phyloP scores from a whole-genome alignment of 2,888 invertebrate species.

The Adelphocoris suturalis region DNA sequence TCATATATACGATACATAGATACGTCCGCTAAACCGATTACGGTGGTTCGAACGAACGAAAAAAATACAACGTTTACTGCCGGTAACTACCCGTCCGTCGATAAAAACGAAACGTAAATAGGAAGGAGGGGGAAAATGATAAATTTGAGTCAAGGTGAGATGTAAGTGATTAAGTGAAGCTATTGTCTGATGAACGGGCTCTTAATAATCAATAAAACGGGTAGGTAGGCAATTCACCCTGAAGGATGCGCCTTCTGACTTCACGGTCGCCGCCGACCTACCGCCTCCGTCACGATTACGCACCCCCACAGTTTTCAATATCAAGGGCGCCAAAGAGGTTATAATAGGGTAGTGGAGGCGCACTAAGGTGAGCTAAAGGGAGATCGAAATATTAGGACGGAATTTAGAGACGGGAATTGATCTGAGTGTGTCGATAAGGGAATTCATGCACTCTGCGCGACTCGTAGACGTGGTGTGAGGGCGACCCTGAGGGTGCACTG shows the following conservation, averaged over 20 bases:
- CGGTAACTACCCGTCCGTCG: background rate
- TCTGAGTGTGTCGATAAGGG: too few relatives aligned
- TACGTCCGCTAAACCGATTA: background rate
- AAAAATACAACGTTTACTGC: background rate
- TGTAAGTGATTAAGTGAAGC: slow-evolving; percentile 53
- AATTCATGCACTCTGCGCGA: too few relatives aligned
- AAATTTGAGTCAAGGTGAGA: slow-evolving; percentile 57
- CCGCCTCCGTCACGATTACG: background rate
- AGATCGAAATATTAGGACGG: too few relatives aligned
- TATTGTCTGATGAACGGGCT: slow-evolving; percentile 49
- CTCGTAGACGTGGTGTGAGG: too few relatives aligned
- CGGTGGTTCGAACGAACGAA: background rate
- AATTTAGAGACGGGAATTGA: too few relatives aligned
- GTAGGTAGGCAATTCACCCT: background rate
- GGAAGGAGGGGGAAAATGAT: background rate
- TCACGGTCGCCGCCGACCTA: background rate
- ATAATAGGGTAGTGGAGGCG: too few relatives aligned
- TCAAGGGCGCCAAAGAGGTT: background rate
- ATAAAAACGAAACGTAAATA: slow-evolving; percentile 23
- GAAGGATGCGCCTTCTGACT: slow-evolving; percentile 4
- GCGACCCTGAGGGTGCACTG: too few relatives aligned
- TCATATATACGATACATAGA: background rate
- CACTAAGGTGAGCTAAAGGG: too few relatives aligned
- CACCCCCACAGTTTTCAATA: background rate
- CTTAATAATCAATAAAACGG: slow-evolving; percentile 53